Conservation (phyloP, 2,888 invertebrate genomes). For the Melanchra persicariae region DNA sequence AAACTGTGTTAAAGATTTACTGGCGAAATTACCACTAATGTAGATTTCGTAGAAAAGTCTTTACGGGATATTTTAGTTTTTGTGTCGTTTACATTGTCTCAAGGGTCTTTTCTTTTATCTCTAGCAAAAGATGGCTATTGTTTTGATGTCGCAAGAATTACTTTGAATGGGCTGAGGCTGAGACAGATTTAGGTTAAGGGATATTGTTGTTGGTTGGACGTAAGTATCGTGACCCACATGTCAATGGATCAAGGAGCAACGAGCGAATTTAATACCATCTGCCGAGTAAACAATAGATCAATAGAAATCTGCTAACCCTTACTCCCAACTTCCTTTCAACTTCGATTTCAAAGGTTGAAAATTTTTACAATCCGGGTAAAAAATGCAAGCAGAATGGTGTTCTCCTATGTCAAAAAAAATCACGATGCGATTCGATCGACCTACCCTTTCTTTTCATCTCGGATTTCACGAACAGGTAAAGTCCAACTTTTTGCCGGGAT, state of each 20-base stretch:
- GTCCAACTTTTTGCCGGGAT: slow-evolving; percentile 83
- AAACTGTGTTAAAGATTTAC: slow-evolving; percentile 63
- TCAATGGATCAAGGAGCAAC: slow-evolving; percentile 83
- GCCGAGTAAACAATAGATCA: slow-evolving; percentile 77
- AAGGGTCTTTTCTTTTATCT: slow-evolving; percentile 35
- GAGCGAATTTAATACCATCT: slow-evolving; percentile 82
- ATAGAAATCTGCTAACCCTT: slow-evolving; percentile 86
- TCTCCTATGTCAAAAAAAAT: slow-evolving; percentile 79
- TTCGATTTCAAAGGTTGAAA: slow-evolving; percentile 80
- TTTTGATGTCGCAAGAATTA: slow-evolving; percentile 27
- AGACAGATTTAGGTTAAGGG: slow-evolving; percentile 43
- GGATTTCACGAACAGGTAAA: slow-evolving; percentile 90
- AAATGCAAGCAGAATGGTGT: slow-evolving; percentile 81
- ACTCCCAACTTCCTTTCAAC: slow-evolving; percentile 86
- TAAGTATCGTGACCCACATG: slow-evolving; percentile 81
- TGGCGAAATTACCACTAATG: slow-evolving; percentile 70
- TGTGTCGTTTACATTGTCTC: slow-evolving; percentile 36
- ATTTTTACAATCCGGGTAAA: slow-evolving; percentile 81
- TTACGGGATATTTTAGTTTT: slow-evolving; percentile 39
- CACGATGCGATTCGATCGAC: slow-evolving; percentile 81
- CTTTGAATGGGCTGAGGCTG: slow-evolving; percentile 37
- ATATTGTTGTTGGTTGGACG: slow-evolving; percentile 61
- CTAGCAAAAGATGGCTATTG: slow-evolving; percentile 32
- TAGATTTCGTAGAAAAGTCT: slow-evolving; percentile 66
- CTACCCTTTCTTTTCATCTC: slow-evolving; percentile 89